phyloP scores from a whole-genome alignment of 2,888 invertebrate species.

The Lochmaea capreae region DNA sequence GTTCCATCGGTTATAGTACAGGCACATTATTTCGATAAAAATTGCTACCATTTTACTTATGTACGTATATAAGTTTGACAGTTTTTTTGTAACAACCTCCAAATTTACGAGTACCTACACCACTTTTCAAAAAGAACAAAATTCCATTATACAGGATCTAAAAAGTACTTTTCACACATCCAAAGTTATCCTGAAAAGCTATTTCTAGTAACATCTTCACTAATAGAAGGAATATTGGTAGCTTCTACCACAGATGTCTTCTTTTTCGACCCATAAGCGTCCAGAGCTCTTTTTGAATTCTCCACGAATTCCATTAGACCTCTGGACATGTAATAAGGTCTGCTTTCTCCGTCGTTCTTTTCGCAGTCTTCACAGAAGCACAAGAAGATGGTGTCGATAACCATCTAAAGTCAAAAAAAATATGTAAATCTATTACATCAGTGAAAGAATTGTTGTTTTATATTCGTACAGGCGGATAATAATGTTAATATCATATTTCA shows the following conservation, averaged over 20 bases:
- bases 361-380: conserved; percentile 79
- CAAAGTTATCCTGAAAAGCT: conserved; percentile 15
- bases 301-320: conserved; percentile 76
- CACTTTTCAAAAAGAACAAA: no score
- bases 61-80: no score
- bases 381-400: conserved; percentile 76
- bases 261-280: conserved; percentile 45
- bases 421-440: neutral
- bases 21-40: no score
- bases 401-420: conserved; percentile 68
- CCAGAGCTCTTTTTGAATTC: conserved; percentile 69
- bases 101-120: no score
- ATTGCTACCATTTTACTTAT: no score
- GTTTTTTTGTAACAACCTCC: no score
- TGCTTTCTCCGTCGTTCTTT: conserved; percentile 72
- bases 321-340: conserved; percentile 75
- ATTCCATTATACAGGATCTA: no score
- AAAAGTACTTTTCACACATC: no score
- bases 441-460: no score
- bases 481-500: neutral
- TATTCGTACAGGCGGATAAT: neutral
- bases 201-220: conserved; percentile 30
- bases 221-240: conserved; percentile 39
- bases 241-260: conserved; percentile 22
- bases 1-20: no score